These are phyloP conservation scores for Galago senegalensis DNA, from an alignment of 2,797 vertebrate species.

Conservation along the genomic window DNA sequence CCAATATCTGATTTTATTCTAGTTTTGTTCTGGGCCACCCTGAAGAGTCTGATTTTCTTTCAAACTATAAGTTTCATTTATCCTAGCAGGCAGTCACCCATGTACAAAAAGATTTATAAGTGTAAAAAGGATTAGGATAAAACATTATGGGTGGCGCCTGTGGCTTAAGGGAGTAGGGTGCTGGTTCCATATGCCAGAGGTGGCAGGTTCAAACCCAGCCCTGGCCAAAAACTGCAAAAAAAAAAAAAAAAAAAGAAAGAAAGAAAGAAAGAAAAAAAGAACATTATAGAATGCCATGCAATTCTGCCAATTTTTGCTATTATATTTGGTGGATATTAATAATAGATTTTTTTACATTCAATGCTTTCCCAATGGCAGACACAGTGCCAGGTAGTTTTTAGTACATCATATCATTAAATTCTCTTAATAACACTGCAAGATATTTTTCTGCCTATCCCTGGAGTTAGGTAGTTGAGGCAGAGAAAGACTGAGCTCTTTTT, in stretches of 20 bases:
- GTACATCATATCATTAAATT: slow-evolving; percentile 15
- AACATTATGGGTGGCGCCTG: not conserved
- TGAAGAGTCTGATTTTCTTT: slow-evolving; percentile 58
- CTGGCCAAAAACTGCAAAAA: no score
- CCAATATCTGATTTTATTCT: slow-evolving; percentile 67
- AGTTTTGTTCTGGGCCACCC: slow-evolving; percentile 55
- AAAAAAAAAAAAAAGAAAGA: no score
- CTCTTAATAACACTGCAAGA: not conserved
- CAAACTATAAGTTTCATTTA: slow-evolving; percentile 46
- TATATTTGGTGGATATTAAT: slow-evolving; percentile 54
- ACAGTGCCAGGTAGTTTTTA: not conserved
- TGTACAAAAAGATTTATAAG: slow-evolving; percentile 63
- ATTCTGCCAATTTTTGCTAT: slow-evolving; percentile 20
- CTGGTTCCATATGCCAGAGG: no score
- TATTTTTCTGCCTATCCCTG: slow-evolving; percentile 32
- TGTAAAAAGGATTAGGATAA: slow-evolving; percentile 16
- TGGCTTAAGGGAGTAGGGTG: no score
- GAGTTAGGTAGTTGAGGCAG: not conserved
- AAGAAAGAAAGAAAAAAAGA: not conserved
- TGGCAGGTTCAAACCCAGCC: no score
- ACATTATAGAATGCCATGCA: not conserved
- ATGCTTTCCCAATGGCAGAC: not conserved
- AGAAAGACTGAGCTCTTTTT: not conserved
- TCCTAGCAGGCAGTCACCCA: slow-evolving; percentile 52
- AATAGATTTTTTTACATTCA: not conserved